phyloP scores from a whole-genome alignment of 2,113 vertebrate species.

The Fulica atra region DNA sequence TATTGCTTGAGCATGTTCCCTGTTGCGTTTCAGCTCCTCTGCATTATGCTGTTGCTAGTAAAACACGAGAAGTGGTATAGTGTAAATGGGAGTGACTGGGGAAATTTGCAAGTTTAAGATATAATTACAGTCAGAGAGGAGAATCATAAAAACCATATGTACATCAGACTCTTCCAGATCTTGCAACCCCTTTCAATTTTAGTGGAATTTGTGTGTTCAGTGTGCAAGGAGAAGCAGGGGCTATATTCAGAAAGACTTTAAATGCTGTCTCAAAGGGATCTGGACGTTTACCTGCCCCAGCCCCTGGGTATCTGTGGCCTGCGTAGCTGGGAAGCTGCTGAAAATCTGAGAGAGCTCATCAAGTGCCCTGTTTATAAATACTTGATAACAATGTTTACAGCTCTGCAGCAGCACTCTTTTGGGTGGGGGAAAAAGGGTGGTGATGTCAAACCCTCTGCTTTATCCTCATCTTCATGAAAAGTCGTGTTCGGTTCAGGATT shows the following conservation, averaged over 20 bases:
- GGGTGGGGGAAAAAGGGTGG: constrained; percentile 1
- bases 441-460: constrained; percentile 25
- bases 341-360: constrained; percentile 34
- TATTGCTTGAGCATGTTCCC: not conserved
- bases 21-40: not conserved
- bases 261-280: not conserved
- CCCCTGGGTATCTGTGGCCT: not conserved
- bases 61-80: not conserved
- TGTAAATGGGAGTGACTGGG: not conserved
- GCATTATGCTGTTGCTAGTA: not conserved
- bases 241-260: not conserved
- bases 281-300: not conserved
- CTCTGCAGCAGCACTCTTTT: constrained; percentile 42
- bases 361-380: constrained; percentile 54
- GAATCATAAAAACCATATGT: not conserved
- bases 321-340: not conserved
- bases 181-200: not conserved
- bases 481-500: constrained; percentile 52
- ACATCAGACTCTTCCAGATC: not conserved
- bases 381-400: constrained; percentile 48
- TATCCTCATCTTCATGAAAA: constrained; percentile 59
- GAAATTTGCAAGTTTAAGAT: not conserved
- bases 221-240: not conserved
- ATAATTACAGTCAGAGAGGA: not conserved
- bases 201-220: not conserved